Evolutionary conservation across 2,888 invertebrate genomes (phyloP), one percentile per base, ranked within the genome.

Genomic region (Caenorhabditis panamensis): DNA sequence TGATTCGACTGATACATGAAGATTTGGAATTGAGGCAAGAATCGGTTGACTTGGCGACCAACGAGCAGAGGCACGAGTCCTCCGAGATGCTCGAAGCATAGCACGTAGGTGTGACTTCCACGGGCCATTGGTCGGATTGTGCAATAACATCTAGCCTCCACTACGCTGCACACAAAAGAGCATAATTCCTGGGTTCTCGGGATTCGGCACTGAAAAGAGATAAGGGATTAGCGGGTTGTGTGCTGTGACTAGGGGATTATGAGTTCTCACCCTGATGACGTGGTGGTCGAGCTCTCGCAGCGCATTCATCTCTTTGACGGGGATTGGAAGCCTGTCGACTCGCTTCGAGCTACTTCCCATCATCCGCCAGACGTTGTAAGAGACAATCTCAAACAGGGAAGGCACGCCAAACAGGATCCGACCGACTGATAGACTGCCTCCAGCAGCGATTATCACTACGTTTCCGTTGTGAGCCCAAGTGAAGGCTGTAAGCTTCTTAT

Each of bases 401-500:
- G 97, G 96, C 86, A 97, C 93, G 66, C 96, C 95, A 64, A 76
- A 76, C 16, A 82, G 86, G 67, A 98, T 95, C 94, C 97, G 96
- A 53, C 96, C 97, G 13, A 85, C 80, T 16, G 85, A 82, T 8
- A 89, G 59, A 89, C 95, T 94, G 16, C 97, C 97, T 3, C 95
- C 95, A 4, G 96, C 96, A 80, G 98, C 94, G 92, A 98, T 97
- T 85, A 99, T 93, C 31, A 98, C 93, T 87, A 82, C 82, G 36
- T 96, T 95, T 91, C 97, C 98, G 91, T 96, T 96, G 93, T 98
- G 97, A 31, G 97, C 98, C 98, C 98, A 99, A 9, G 97, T 97
- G 90, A 99, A 93, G 1, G 97, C 96, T 62, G 96, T 95, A 67
- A 97, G 59, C 28, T 66, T 68, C 44, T 81, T 76, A 20, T 61